Percentiles rank a stretch among this genome's conserved stretches.
Evolutionary conservation across 1,140 invertebrate genomes (phyloP).

Genomic region (Trypoxylus dichotomus): DNA sequence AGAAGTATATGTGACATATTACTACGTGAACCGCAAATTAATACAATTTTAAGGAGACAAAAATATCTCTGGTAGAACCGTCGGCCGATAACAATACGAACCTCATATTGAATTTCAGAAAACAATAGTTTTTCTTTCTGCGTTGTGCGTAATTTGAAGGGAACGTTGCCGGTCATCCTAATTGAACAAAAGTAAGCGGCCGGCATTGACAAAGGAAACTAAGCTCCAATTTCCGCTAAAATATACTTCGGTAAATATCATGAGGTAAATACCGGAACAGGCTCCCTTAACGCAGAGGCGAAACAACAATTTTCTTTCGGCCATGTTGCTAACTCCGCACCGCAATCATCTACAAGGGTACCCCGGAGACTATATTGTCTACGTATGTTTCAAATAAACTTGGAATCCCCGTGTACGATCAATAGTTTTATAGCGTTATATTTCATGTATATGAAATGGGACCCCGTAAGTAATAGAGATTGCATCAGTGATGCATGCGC

Average conservation of each 20-base stretch:
- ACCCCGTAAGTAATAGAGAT: neutral
- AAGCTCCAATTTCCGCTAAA: constrained; percentile 29
- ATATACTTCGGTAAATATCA: constrained; percentile 15
- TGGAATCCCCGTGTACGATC: constrained; percentile 32
- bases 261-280: constrained; percentile 33
- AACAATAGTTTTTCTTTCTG: neutral
- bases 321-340: constrained; percentile 33
- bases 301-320: constrained; percentile 37
- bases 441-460: constrained; percentile 4
- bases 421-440: constrained; percentile 31
- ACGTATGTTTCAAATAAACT: constrained; percentile 38
- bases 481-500: neutral
- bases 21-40: neutral
- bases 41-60: neutral
- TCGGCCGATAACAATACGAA: neutral
- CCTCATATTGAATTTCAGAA: neutral
- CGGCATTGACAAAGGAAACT: constrained; percentile 28
- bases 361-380: constrained; percentile 40
- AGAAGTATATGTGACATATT: too few species aligned
- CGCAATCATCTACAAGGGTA: constrained; percentile 41
- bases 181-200: neutral
- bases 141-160: neutral
- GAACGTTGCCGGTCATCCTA: neutral
- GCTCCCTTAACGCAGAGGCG: neutral
- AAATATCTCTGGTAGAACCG: neutral